A percentile compares a stretch with the other conserved stretches of the same genome.
Conservation (phyloP, 2,888 invertebrate genomes). For the Lithophane leautieri region DNA sequence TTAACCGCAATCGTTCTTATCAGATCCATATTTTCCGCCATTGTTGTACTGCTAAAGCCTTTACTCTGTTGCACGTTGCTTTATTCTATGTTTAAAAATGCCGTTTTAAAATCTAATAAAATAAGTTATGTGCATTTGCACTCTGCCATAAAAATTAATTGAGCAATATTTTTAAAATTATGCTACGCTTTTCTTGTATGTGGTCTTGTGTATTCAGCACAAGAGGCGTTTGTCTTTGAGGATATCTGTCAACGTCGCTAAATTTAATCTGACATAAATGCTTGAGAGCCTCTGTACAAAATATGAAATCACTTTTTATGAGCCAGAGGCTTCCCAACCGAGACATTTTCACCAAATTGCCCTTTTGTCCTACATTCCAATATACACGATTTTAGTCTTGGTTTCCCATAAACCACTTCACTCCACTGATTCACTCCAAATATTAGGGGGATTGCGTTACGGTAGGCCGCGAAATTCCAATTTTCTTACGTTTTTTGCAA, state of each 20-base stretch:
- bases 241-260: conserved; percentile 3
- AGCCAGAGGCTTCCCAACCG: neutral
- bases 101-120: neutral
- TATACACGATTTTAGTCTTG: too few relatives aligned
- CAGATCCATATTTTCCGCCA: conserved; percentile 36
- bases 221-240: conserved; percentile 14
- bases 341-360: neutral
- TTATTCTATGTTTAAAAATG: conserved; percentile 14
- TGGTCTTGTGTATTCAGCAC: conserved; percentile 1
- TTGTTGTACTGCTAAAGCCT: conserved; percentile 3
- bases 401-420: too few relatives aligned
- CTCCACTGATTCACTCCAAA: too few relatives aligned
- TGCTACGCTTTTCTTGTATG: conserved; percentile 6
- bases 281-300: neutral
- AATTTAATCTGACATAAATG: conserved; percentile 7
- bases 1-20: conserved; percentile 28
- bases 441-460: too few relatives aligned
- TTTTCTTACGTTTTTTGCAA: too few relatives aligned
- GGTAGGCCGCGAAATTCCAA: too few relatives aligned
- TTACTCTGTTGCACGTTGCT: neutral
- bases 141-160: neutral
- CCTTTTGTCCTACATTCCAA: neutral
- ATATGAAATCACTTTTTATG: neutral
- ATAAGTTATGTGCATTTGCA: conserved; percentile 6
- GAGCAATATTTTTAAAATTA: conserved; percentile 31